A percentile compares a stretch with the other conserved stretches of the same genome.
phyloP scores from a whole-genome alignment of 2,888 invertebrate species.

The Phymatocera aterrima region DNA sequence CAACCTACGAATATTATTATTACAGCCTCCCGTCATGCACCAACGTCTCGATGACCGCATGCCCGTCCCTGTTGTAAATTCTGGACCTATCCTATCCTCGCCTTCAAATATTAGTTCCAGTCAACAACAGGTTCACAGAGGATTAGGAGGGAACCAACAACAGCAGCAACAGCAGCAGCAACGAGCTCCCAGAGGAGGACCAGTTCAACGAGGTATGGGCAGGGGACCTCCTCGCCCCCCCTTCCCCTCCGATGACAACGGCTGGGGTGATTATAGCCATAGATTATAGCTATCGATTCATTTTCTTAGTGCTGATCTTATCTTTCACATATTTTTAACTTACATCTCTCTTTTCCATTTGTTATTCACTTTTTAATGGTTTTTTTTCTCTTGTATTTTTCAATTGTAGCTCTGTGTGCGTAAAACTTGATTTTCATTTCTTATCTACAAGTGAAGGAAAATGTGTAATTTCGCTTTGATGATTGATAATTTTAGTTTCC shows the following conservation, averaged over 20 bases:
- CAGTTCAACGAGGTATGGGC: conserved; percentile 66
- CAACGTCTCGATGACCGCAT: conserved; percentile 71
- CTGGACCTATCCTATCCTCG: conserved; percentile 61
- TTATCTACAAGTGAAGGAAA: too few relatives aligned
- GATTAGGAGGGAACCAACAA: conserved; percentile 51
- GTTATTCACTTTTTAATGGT: not conserved
- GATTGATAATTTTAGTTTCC: too few relatives aligned
- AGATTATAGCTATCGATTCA: not conserved
- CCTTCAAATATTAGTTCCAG: conserved; percentile 58
- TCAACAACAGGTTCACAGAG: conserved; percentile 64
- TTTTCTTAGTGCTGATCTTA: too few relatives aligned
- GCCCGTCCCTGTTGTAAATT: conserved; percentile 58
- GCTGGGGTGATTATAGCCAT: conserved; percentile 47
- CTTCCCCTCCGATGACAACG: conserved; percentile 48
- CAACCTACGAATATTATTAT: too few relatives aligned
- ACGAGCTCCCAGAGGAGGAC: conserved; percentile 64
- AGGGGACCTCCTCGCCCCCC: conserved; percentile 48
- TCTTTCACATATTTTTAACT: not conserved
- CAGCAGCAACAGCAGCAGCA: conserved; percentile 59
- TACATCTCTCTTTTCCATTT: not conserved
- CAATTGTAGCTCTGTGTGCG: too few relatives aligned
- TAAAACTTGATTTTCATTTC: too few relatives aligned
- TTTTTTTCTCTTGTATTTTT: too few relatives aligned
- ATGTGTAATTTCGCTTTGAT: too few relatives aligned
- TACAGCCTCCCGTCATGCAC: conserved; percentile 71